Conservation (phyloP, 1,140 invertebrate genomes). For the Anastatus disparis region DNA sequence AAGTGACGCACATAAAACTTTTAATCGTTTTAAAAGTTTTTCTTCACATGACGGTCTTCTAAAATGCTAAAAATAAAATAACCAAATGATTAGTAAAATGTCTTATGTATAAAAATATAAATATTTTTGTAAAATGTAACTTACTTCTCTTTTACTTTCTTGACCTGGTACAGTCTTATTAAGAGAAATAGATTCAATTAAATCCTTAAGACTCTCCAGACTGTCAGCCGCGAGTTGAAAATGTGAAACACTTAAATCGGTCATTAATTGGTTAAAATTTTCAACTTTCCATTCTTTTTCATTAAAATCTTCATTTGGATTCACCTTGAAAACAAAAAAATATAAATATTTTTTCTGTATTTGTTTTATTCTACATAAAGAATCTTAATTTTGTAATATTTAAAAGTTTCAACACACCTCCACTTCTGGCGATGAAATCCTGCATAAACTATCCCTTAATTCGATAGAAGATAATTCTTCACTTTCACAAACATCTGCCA, state of each 20-base stretch:
- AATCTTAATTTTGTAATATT: neutral
- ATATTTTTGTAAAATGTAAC: neutral
- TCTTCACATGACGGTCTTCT: slow-evolving; percentile 50
- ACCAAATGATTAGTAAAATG: slow-evolving; percentile 4
- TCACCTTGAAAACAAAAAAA: neutral
- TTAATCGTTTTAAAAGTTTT: slow-evolving; percentile 51
- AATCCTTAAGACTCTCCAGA: slow-evolving; percentile 52
- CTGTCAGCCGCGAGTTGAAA: slow-evolving; percentile 60
- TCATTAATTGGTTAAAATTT: slow-evolving; percentile 50
- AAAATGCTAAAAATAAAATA: slow-evolving; percentile 42
- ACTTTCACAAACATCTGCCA: slow-evolving; percentile 21
- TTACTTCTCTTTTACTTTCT: slow-evolving; percentile 34
- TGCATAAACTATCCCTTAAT: slow-evolving; percentile 38
- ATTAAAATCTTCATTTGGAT: slow-evolving; percentile 17
- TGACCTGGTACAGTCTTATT: slow-evolving; percentile 27
- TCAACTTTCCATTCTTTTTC: slow-evolving; percentile 38
- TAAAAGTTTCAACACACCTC: slow-evolving; percentile 12
- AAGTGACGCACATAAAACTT: slow-evolving; percentile 48
- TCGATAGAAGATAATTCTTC: slow-evolving; percentile 37
- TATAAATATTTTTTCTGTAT: neutral
- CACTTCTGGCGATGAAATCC: slow-evolving; percentile 31
- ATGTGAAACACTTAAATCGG: slow-evolving; percentile 52
- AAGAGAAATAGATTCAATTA: slow-evolving; percentile 48
- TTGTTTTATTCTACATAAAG: neutral
- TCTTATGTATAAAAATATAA: slow-evolving; percentile 1